A percentile compares a stretch with the other conserved stretches of the same genome.
These are phyloP conservation scores for Sycobia sp. DNA, from an alignment of 1,140 invertebrate species.

Conservation along the genomic window DNA sequence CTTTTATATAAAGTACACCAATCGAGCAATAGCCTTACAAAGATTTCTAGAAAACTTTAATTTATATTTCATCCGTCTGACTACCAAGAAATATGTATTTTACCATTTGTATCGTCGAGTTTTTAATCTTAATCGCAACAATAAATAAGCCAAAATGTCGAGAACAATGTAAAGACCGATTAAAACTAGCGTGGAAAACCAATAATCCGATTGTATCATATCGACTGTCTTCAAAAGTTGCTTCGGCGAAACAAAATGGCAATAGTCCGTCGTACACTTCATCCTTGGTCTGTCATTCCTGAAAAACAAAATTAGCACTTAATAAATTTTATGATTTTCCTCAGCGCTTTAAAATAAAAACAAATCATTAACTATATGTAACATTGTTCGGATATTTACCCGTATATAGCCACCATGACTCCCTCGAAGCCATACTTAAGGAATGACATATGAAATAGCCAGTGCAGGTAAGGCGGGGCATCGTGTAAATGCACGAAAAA, in stretches of 20 bases:
- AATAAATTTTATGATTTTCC: background rate
- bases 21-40: too few species aligned
- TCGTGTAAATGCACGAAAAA: slow-evolving; percentile 88
- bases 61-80: too few species aligned
- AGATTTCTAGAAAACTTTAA: too few species aligned
- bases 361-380: background rate
- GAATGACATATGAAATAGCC: slow-evolving; percentile 87
- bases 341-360: too few species aligned
- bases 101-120: slow-evolving; percentile 49
- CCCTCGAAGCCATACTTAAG: slow-evolving; percentile 78
- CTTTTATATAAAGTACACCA: too few species aligned
- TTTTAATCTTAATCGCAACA: slow-evolving; percentile 70
- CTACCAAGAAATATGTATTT: too few species aligned
- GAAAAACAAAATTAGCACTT: slow-evolving; percentile 57
- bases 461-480: slow-evolving; percentile 78
- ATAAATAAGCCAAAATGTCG: slow-evolving; percentile 70
- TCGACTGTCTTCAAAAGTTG: slow-evolving; percentile 74
- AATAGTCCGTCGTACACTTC: slow-evolving; percentile 69
- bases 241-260: slow-evolving; percentile 73
- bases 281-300: slow-evolving; percentile 72
- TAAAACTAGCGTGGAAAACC: slow-evolving; percentile 67
- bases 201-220: slow-evolving; percentile 74
- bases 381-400: slow-evolving; percentile 43
- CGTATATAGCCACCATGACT: slow-evolving; percentile 73
- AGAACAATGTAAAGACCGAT: slow-evolving; percentile 67